Conservation (phyloP, 2,888 invertebrate species). For the Oscheius sp. region DNA sequence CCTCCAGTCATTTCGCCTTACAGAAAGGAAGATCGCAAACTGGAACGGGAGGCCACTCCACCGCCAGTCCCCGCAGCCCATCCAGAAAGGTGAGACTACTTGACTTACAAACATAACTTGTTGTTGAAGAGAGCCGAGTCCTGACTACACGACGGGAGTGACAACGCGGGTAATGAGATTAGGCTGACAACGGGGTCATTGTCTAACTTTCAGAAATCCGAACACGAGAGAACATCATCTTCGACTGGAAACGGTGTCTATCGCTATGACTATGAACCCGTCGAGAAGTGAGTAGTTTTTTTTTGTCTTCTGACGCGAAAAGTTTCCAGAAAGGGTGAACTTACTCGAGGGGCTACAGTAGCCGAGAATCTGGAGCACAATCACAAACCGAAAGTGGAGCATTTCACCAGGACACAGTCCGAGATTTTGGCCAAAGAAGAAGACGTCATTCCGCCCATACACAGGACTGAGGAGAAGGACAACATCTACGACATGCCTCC, state of each 20-base stretch:
- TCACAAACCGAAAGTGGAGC: background rate
- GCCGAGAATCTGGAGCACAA: conserved; percentile 27
- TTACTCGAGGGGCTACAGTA: conserved; percentile 21
- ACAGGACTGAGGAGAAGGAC: conserved; percentile 53
- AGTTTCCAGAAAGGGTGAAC: conserved; percentile 18
- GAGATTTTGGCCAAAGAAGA: conserved; percentile 32
- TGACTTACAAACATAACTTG: background rate
- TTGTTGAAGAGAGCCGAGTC: conserved; percentile 21
- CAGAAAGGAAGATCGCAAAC: background rate
- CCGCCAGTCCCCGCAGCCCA: conserved; percentile 14
- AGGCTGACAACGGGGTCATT: background rate
- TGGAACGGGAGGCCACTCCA: conserved; percentile 11
- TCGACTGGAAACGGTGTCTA: conserved; percentile 4
- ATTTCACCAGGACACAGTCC: conserved; percentile 57
- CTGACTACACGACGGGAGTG: conserved; percentile 24
- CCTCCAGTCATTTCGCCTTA: conserved; percentile 27
- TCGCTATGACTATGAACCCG: conserved; percentile 17
- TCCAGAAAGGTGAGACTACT: background rate
- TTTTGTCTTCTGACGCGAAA: background rate
- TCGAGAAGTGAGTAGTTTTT: conserved; percentile 10
- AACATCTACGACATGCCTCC: conserved; percentile 57
- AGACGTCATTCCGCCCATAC: conserved; percentile 39
- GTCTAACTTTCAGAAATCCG: conserved; percentile 14
- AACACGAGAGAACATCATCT: background rate
- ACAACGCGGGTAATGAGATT: conserved; percentile 18